Percentiles rank a stretch among this genome's conserved stretches.
Conservation (phyloP, 2,888 invertebrate genomes). For the Andrena fulva region DNA sequence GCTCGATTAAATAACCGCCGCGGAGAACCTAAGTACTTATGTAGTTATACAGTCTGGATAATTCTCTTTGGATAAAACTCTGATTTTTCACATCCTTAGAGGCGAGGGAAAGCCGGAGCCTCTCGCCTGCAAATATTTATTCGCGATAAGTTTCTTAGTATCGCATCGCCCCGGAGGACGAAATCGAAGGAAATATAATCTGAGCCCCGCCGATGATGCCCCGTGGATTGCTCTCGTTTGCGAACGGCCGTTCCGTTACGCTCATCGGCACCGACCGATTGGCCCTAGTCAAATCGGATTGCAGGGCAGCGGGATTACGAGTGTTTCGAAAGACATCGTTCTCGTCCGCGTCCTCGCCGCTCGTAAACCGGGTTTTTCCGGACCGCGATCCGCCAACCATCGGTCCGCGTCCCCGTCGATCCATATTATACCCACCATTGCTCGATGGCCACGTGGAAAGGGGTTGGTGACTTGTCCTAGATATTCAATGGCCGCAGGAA, state of each 20-base stretch:
- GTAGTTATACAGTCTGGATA: neutral
- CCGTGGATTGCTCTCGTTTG: slow-evolving; percentile 61
- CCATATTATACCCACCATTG: slow-evolving; percentile 37
- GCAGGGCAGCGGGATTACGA: slow-evolving; percentile 73
- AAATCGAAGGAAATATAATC: slow-evolving; percentile 61
- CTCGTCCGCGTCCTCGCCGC: slow-evolving; percentile 32
- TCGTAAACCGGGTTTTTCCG: slow-evolving; percentile 59
- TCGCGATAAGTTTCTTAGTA: slow-evolving; percentile 48
- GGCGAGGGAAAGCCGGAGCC: neutral
- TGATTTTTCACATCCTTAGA: neutral
- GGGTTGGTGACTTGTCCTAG: slow-evolving; percentile 15
- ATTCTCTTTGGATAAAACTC: neutral
- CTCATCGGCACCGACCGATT: slow-evolving; percentile 52
- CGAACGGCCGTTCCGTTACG: slow-evolving; percentile 64
- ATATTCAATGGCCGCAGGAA: slow-evolving; percentile 40
- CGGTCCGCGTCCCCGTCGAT: slow-evolving; percentile 46
- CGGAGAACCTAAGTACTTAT: neutral
- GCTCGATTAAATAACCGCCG: neutral
- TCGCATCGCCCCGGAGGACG: slow-evolving; percentile 30
- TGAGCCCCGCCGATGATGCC: slow-evolving; percentile 53
- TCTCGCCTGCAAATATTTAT: slow-evolving; percentile 21
- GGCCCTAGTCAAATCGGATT: slow-evolving; percentile 75
- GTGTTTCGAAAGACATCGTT: slow-evolving; percentile 71
- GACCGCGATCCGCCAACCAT: slow-evolving; percentile 54
- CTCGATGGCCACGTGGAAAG: slow-evolving; percentile 25